Percentiles rank a stretch among this genome's conserved stretches.
phyloP scores from a whole-genome alignment of 2,113 vertebrate species.

The Thinocorus orbignyianus region DNA sequence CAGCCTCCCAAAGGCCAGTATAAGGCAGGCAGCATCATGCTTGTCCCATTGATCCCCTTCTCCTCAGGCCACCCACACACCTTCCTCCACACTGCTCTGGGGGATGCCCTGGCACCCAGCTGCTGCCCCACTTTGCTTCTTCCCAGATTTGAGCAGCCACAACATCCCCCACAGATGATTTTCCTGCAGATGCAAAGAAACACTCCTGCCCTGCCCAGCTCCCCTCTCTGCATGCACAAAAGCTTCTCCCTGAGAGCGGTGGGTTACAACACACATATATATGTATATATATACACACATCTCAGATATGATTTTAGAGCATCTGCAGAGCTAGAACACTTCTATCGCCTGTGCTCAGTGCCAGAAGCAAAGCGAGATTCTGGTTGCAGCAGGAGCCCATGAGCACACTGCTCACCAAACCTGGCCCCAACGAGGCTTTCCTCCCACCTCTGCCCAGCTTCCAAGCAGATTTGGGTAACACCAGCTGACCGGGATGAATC shows the following conservation, averaged over 20 bases:
- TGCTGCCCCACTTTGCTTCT: neutral
- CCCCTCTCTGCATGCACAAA: neutral
- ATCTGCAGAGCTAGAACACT: neutral
- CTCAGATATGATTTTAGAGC: neutral
- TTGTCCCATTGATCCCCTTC: neutral
- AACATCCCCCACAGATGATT: neutral
- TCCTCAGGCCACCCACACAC: rapidly evolving
- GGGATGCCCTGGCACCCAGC: rapidly evolving
- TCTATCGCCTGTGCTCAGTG: neutral
- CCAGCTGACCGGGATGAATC: neutral
- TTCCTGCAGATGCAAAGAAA: neutral
- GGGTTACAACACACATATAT: neutral
- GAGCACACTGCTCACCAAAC: rapidly evolving
- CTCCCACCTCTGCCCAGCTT: neutral
- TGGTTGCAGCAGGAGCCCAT: neutral
- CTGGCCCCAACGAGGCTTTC: neutral
- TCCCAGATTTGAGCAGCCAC: neutral
- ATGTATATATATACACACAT: neutral
- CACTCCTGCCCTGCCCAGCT: neutral
- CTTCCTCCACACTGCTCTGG: neutral
- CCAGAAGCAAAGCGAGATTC: neutral
- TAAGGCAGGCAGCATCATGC: neutral
- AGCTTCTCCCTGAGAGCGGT: neutral
- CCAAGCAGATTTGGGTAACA: neutral
- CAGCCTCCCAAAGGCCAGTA: neutral